phyloP scores from a whole-genome alignment of 1,140 invertebrate genomes.

The Cyrtorhinus lividipennis region DNA sequence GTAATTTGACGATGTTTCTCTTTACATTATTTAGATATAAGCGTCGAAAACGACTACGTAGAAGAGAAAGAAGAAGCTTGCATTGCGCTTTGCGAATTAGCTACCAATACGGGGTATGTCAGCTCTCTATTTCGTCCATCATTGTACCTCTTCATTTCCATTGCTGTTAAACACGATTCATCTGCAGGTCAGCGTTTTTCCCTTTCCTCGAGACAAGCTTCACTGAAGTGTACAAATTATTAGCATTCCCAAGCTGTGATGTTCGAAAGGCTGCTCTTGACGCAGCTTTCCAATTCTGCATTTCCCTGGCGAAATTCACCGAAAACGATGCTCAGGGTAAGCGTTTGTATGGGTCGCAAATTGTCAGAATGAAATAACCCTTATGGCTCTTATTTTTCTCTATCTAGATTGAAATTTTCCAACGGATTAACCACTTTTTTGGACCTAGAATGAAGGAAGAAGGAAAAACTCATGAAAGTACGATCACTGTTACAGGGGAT shows the following conservation, averaged over 20 bases:
- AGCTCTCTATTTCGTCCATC: neutral
- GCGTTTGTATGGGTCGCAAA: neutral
- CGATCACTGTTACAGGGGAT: conserved; percentile 9
- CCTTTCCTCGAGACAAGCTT: conserved; percentile 52
- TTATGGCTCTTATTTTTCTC: too few relatives aligned
- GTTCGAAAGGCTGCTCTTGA: conserved; percentile 48
- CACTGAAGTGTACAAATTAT: conserved; percentile 49
- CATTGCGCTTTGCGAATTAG: conserved; percentile 52
- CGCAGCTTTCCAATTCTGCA: conserved; percentile 49
- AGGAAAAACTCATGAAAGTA: too few relatives aligned
- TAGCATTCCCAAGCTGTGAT: conserved; percentile 54
- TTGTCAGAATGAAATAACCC: too few relatives aligned
- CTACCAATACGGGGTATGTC: conserved; percentile 41
- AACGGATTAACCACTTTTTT: too few relatives aligned
- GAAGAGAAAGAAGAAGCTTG: conserved; percentile 70
- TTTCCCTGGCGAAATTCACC: conserved; percentile 26
- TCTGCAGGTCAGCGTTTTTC: conserved; percentile 43
- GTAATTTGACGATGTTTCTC: too few relatives aligned
- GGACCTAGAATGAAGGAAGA: too few relatives aligned
- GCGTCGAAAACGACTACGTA: conserved; percentile 57
- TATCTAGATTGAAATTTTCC: too few relatives aligned
- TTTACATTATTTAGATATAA: too few relatives aligned
- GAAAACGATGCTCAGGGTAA: conserved; percentile 14
- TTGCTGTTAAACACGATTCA: conserved; percentile 4
- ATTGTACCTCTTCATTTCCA: conserved; percentile 2